Base-by-base conservation (phyloP, 2,797 vertebrate genomes). In the Amphiprion clarkii region DNA sequence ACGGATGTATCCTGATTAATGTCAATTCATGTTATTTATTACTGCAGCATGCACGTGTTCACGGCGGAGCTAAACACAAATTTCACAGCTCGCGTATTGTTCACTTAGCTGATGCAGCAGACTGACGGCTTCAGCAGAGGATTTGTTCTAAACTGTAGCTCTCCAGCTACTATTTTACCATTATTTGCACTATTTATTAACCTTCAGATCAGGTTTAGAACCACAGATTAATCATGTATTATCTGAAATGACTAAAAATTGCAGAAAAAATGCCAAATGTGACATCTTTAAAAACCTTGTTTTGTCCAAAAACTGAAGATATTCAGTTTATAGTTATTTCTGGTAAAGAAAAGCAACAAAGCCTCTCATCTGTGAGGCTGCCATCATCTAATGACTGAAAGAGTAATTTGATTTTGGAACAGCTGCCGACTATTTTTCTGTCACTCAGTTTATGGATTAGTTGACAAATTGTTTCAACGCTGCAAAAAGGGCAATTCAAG, bases 1-100 rank as follows among this genome's bases (percentile, higher is more conserved):
- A 69, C 76, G 73, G 69, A 75, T 87, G 79, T 72, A 64, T 67
- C 74, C 53, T 79, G 70, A 86, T 85, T 81, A 85, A 87, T 80
- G 79, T 89, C 73, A 72, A 14, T 82, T 84, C 17, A 44, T 64
- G 67, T 77, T 81, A 59, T 67, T 72, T 53, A 66, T 85, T 74
- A 76, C 67, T 78, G 70, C 61, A 21, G 44, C 39, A 25, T 31
- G 60, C 64, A 57, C 53, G 21, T 60, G 60, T 61, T 74, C 67
- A 58, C 64, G 60, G 46, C 3, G 14, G 31, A 53, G 67, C 74
- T 73, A 59, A 85, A 74, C 8, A 31, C 49, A 74, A 52, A 81
- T 80, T 79, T 85, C 74, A 82, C 72, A 77, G 64, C 67, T 68
- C 57, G 56, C 42, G 10, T 73, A 68, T 72, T 74, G 67, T 63